Base-by-base conservation (phyloP, 2,113 vertebrate genomes). In the Eulemur macaco region DNA sequence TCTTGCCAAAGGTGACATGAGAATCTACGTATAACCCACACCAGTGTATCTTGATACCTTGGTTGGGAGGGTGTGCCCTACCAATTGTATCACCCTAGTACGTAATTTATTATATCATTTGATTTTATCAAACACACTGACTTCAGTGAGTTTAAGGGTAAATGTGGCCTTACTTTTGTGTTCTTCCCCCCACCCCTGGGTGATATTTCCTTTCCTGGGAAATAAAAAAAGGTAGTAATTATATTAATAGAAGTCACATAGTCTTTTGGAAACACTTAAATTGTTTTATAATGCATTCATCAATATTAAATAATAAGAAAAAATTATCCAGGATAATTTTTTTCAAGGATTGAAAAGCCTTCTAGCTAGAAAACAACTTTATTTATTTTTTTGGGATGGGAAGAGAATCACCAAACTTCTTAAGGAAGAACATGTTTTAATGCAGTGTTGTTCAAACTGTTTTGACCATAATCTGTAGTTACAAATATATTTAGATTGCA, bases 401-500 rank as follows among this genome's bases (percentile, higher is more conserved):
- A 71, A 15, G 7, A 83, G 34, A 71, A 45, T 91, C 31, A 69
- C n/a, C 31, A 69, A 50, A 74, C 10, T 86, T 74, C 11, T 78
- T 89, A 68, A 85, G 69, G 80, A 96, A 94, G 37, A 95, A 88
- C 31, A 29, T 86, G 13, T 97, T 97, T 89, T 87, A 95, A 58
- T 68, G 31, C n/a, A 90, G 3, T 86, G 5, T 89, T 80, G 14
- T 69, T 95, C 58, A 80, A 17, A 58, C 13, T 69, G 47, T 82
- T 83, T 89, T 37, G n/a, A 69, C 39, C 64, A 50, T 14, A 74
- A 0, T 85, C 66, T 81, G 11, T 64, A 74, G 31, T 83, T 86
- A 85, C 21, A 88, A 29, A 7, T 73, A 25, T 13, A 58, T 52
- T 77, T 73, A 63, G 12, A 80, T 83, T 58, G 29, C 9, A 94